Evolutionary conservation across 2,113 vertebrate genomes (phyloP), one percentile per base, ranked within the genome.

Genomic region (Ardeotis arabs): DNA sequence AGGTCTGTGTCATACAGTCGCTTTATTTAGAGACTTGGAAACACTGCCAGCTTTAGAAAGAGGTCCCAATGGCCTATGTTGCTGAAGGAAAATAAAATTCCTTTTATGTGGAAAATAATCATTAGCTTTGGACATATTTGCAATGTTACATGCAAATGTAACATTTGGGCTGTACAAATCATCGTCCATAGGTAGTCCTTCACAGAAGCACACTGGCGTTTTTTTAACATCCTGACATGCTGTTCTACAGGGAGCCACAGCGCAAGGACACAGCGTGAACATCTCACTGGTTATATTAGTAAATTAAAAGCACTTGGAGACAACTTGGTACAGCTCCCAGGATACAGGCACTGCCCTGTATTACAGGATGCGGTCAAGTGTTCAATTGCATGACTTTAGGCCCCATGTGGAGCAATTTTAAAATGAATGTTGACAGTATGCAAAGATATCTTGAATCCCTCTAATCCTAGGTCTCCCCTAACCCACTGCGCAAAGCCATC

Each of bases 231-330:
- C 47, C 89, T 95, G 81, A 89, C 56, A 81, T 44, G 64, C 47
- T 70, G 47, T 35, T 90, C 89, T 92, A 58, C 69, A 75, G 73
- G 76, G 87, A 91, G 69, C 58, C 84, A 92, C 2, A 7, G 68
- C 8, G 0, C 89, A 91, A 93, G 81, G 87, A 84, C 87, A 16
- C 92, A 93, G 87, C 62, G 25, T 24, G 79, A 93, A 86, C 63
- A 91, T 91, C 95, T 96, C 90, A 85, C 90, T 95, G 72, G 82
- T 69, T 83, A 44, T 90, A 79, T 88, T 80, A 59, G 90, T 37
- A 95, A 96, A 96, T 90, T 85, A 84, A 93, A 97, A 94, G 85
- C 90, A 95, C 84, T 95, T 90, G 91, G 75, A 88, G 85, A 86
- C 6, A 59, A 66, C 79, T 96, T 92, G 75, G 82, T 91, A 77